A percentile compares a stretch with the other conserved stretches of the same genome.
These are phyloP conservation scores for Euspilapteryx auroguttella DNA, from an alignment of 2,888 invertebrate species.

Conservation along the genomic window DNA sequence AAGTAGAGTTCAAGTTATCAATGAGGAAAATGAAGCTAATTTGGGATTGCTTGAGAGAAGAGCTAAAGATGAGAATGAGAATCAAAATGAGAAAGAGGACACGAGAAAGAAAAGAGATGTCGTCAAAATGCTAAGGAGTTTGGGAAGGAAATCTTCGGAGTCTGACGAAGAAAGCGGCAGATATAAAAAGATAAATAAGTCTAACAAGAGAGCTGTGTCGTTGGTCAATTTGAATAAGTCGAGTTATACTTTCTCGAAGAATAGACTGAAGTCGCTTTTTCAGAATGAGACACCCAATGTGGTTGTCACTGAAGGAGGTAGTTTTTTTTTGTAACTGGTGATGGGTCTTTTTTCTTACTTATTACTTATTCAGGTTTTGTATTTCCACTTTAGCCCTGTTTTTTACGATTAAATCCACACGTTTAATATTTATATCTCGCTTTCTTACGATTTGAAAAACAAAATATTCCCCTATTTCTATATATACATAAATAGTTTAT, in stretches of 20 bases:
- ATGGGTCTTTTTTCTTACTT: no score
- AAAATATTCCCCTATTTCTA: no score
- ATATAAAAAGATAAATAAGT: constrained; percentile 49
- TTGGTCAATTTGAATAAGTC: constrained; percentile 35
- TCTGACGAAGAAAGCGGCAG: constrained; percentile 49
- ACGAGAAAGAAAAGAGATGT: constrained; percentile 14
- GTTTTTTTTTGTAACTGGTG: constrained; percentile 12
- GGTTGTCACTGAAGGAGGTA: constrained; percentile 58
- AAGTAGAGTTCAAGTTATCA: constrained; percentile 25
- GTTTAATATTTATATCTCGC: no score
- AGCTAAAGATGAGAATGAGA: constrained; percentile 16
- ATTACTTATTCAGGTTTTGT: no score
- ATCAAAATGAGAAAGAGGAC: constrained; percentile 12
- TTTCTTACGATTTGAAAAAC: no score
- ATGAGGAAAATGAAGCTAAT: constrained; percentile 19
- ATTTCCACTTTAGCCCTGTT: no score
- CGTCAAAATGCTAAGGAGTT: constrained; percentile 33
- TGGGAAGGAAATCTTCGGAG: constrained; percentile 32
- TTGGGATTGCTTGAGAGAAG: constrained; percentile 45
- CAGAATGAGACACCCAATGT: constrained; percentile 49
- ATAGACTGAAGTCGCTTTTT: constrained; percentile 40
- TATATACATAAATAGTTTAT: neutral
- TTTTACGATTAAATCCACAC: no score
- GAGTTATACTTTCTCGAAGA: constrained; percentile 33
- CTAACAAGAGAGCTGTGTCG: constrained; percentile 45